phyloP scores from a whole-genome alignment of 1,140 invertebrate genomes.

The Aphis gossypii region DNA sequence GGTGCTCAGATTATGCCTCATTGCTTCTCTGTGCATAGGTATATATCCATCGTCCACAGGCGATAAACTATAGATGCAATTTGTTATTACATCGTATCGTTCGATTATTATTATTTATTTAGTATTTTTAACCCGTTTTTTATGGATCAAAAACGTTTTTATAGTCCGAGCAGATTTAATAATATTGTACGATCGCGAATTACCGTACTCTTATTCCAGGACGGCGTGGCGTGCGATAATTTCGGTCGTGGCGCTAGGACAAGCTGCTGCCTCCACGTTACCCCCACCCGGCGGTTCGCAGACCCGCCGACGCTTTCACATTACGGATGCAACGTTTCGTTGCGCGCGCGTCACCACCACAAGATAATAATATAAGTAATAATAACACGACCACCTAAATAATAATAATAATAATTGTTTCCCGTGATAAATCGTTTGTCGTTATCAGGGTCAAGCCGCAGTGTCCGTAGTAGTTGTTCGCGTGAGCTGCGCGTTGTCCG shows the following conservation, averaged over 20 bases:
- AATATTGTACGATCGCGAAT: background rate
- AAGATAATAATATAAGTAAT: background rate
- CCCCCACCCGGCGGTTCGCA: background rate
- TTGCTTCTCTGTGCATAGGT: too few species aligned
- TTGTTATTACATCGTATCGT: background rate
- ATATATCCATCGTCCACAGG: background rate
- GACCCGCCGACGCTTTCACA: constrained; percentile 30
- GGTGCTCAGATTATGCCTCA: background rate
- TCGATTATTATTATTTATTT: background rate
- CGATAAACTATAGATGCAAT: background rate
- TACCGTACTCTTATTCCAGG: background rate
- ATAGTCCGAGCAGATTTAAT: background rate
- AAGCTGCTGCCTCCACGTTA: background rate
- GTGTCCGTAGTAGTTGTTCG: background rate
- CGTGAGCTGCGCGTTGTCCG: background rate
- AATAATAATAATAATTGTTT: constrained; percentile 17
- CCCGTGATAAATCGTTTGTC: constrained; percentile 37
- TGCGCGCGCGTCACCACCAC: background rate
- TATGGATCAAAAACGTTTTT: background rate
- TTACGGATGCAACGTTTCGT: background rate
- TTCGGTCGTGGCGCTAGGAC: background rate
- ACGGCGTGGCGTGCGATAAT: background rate
- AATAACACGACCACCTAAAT: background rate
- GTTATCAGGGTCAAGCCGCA: constrained; percentile 43
- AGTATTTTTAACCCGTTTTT: background rate